These are phyloP conservation scores for Platyrinchus mystaceus DNA, from an alignment of 2,797 vertebrate genomes.

Conservation along the genomic window DNA sequence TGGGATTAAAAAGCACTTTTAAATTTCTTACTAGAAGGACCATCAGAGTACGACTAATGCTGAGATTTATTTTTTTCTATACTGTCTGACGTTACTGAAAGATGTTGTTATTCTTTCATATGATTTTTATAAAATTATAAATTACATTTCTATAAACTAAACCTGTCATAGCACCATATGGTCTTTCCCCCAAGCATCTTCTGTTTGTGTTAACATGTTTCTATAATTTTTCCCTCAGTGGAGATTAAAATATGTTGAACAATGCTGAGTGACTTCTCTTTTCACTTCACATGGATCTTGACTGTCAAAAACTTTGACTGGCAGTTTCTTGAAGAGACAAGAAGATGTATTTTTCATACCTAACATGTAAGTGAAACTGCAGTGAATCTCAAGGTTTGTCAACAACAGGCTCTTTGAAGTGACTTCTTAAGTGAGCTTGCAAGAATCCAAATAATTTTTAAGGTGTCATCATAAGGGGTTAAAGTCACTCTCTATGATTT, in stretches of 20 bases:
- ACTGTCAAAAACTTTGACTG: neutral
- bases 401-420: neutral
- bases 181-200: neutral
- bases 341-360: neutral
- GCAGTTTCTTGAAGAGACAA: neutral
- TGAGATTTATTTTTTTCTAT: constrained; percentile 62
- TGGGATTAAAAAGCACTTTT: constrained; percentile 51
- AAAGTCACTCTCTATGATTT: neutral
- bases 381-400: neutral
- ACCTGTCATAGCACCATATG: neutral
- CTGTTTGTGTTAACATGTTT: constrained; percentile 26
- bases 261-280: neutral
- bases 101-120: constrained; percentile 24
- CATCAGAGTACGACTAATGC: constrained; percentile 12
- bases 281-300: neutral
- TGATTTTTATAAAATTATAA: constrained; percentile 53
- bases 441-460: neutral
- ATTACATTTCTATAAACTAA: constrained; percentile 41
- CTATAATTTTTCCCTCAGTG: neutral
- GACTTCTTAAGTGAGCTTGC: neutral
- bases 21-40: constrained; percentile 28
- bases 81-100: constrained; percentile 23
- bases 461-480: neutral
- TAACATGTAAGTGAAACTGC: neutral
- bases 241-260: constrained; percentile 54